A percentile compares a stretch with the other conserved stretches of the same genome.
phyloP scores from a whole-genome alignment of 2,888 invertebrate genomes.

The Plutella xylostella region DNA sequence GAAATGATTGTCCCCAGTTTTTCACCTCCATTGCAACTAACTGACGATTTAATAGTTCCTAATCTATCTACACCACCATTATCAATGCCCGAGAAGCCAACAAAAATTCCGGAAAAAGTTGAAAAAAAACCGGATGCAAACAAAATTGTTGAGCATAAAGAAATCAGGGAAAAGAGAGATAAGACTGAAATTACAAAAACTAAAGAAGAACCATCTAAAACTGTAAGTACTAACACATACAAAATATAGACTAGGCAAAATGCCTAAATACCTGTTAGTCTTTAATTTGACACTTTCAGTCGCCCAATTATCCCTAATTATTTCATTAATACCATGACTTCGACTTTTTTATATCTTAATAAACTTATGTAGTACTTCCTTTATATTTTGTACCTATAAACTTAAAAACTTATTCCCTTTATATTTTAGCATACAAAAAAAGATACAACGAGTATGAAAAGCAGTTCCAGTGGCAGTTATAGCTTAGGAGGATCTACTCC shows the following conservation, averaged over 20 bases:
- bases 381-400: too few relatives aligned
- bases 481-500: slow-evolving; percentile 61
- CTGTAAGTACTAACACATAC: slow-evolving; percentile 14
- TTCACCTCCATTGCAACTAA: slow-evolving; percentile 69
- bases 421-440: slow-evolving; percentile 32
- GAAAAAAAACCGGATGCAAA: slow-evolving; percentile 55
- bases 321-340: too few relatives aligned
- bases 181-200: slow-evolving; percentile 57
- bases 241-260: not conserved
- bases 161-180: slow-evolving; percentile 40
- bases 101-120: slow-evolving; percentile 47
- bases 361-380: not conserved
- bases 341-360: too few relatives aligned
- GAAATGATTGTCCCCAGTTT: slow-evolving; percentile 73
- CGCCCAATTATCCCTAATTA: too few relatives aligned
- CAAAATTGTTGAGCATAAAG: slow-evolving; percentile 33
- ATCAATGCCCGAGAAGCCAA: slow-evolving; percentile 46
- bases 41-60: slow-evolving; percentile 58
- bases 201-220: slow-evolving; percentile 42
- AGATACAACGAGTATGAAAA: slow-evolving; percentile 55
- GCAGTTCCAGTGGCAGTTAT: slow-evolving; percentile 65
- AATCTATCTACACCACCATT: slow-evolving; percentile 58
- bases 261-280: too few relatives aligned
- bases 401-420: not conserved
- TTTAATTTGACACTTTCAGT: too few relatives aligned